Percentiles rank a stretch among this genome's conserved stretches.
These are phyloP conservation scores for Mesochorus sp. DNA, from an alignment of 2,888 invertebrate species.

Conservation along the genomic window DNA sequence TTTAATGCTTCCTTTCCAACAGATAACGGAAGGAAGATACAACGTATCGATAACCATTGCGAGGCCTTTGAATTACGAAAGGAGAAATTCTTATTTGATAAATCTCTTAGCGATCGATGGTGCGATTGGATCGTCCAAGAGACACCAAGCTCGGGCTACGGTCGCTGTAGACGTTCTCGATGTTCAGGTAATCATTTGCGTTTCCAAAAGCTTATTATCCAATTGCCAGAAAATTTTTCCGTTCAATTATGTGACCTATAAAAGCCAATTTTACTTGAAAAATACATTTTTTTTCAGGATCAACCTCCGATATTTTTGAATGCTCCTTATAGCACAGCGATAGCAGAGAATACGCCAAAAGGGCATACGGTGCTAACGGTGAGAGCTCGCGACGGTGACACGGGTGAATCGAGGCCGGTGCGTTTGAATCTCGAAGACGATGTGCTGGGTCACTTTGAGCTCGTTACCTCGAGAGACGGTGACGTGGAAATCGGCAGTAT, in stretches of 20 bases:
- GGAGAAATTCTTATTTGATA: constrained; percentile 88
- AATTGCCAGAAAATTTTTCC: background rate
- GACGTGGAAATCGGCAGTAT: constrained; percentile 84
- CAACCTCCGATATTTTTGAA: constrained; percentile 92
- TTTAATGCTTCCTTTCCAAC: constrained; percentile 21
- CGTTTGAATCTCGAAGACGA: constrained; percentile 88
- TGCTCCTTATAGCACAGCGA: constrained; percentile 90
- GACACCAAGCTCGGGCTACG: constrained; percentile 87
- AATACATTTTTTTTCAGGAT: constrained; percentile 85
- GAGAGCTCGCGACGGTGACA: constrained; percentile 91
- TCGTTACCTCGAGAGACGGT: constrained; percentile 84
- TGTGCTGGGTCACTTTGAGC: constrained; percentile 86
- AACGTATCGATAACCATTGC: constrained; percentile 87
- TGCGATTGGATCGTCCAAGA: constrained; percentile 83
- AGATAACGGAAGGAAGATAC: constrained; percentile 88
- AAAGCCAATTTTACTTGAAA: background rate
- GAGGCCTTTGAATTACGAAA: constrained; percentile 90
- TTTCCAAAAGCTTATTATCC: background rate
- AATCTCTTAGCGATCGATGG: constrained; percentile 87
- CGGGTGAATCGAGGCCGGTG: constrained; percentile 88
- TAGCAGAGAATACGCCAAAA: constrained; percentile 88
- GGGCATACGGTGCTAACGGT: constrained; percentile 86
- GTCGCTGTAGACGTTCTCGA: constrained; percentile 90
- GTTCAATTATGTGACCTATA: background rate
- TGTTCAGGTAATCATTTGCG: constrained; percentile 83